Evolutionary conservation across 2,797 vertebrate genomes (phyloP), one percentile per base, ranked within the genome.

Genomic region (Chromobotia macracanthus): DNA sequence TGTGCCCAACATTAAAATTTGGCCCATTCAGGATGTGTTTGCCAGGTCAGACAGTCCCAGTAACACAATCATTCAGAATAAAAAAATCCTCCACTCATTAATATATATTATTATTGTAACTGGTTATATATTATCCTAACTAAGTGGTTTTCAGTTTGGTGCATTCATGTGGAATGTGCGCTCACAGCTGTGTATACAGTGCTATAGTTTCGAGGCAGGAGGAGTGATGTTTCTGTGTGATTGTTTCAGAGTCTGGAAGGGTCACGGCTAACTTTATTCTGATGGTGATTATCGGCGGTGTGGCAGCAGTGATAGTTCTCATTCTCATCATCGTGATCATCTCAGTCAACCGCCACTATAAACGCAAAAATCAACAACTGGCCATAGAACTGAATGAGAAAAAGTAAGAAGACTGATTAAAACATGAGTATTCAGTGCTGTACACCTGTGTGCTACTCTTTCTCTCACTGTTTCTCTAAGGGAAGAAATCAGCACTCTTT

Each of bases 281-380:
- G 0, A 91, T 97, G 87, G 89, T 95, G 56, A 90, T 93, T 0
- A 89, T 96, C 12, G 95, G 93, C 0, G 89, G 90, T 0, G 91
- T 91, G 5, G 94, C 94, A 0, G 92, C 85, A 0, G 85, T 91
- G 23, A 77, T 98, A 56, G 90, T 98, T 77, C 80, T 95, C 41
- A 56, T 95, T 7, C 94, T 97, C 76, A 86, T 98, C 12, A 3
- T 92, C 56, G 86, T 94, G 0, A 87, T 97, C 0, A 70, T 96
- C 44, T 68, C 88, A 18, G 92, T 98, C 89, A 95, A 94, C 1
- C 93, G 92, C 5, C 93, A 96, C 84, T 95, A 97, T 86, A 95
- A 93, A 35, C 90, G 90, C 80, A 97, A 93, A 84, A 96, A 95
- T 83, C 91, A 91, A 86, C 91, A 91, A 56, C 94, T 98, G 87